Base-by-base conservation (phyloP, 2,888 invertebrate species). In the Oasisia sp. region DNA sequence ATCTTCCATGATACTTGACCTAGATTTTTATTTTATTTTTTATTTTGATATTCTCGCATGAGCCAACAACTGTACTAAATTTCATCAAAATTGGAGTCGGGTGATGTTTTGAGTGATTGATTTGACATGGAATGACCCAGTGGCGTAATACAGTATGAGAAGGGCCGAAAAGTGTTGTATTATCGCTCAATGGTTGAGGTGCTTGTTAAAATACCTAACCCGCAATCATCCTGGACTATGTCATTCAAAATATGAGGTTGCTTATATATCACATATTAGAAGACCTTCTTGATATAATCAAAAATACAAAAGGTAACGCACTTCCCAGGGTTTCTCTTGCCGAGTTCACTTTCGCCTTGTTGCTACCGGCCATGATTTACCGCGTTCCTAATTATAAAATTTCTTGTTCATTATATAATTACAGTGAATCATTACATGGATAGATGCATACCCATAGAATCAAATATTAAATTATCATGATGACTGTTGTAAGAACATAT, bases 311-410 rank as follows among this genome's bases (percentile, higher is more conserved):
- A 74, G 74, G 12, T 50, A 45, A 93, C 92, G 56, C 91, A 93
- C 93, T 93, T 92, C 93, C 93, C 92, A 93, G 92, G 58, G 93
- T 93, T 91, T 93, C 93, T 74, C 93, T 92, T 32, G 93, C 93
- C 32, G 91, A 94, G 14, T 95, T 94, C 32, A 94, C 93, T 92
- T 94, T 94, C 27, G 74, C 27, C 74, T 74, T 74, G 74, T 74
- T 74, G 74, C 74, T 74, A 74, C 74, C 74, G 27, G 74, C 74
- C 74, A 74, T 74, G 74, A 74, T 74, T 74, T 7, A 74, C 74
- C 27, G 74, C 74, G 74, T 74, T 74, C 74, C 74, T 74, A 19
- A 74, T 74, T 74, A 74, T 74, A 74, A 74, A 3, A 74, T 74
- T 27, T 74, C 19, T 74, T 19, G 27, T n/a, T 19, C 27, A 74